Evolutionary conservation across 2,888 invertebrate species (phyloP).

Genomic region (Chrysopilus asiliformis): DNA sequence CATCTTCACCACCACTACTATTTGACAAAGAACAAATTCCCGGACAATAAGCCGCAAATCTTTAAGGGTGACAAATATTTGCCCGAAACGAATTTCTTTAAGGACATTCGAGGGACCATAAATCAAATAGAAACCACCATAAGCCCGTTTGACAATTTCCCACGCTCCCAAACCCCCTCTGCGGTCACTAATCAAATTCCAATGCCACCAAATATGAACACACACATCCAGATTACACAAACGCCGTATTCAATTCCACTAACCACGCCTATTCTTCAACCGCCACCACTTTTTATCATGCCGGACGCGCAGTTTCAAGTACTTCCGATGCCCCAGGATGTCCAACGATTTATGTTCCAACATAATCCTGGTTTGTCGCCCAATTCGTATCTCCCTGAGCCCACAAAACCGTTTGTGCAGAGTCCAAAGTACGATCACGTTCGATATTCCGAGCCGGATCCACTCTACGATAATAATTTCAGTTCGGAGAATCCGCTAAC

Average conservation of each 20-base stretch:
- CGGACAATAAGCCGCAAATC: constrained; percentile 7
- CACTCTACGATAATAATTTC: constrained; percentile 27
- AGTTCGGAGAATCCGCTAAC: not conserved
- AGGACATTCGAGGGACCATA: not conserved
- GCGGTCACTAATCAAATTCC: constrained; percentile 13
- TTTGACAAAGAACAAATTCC: constrained; percentile 20
- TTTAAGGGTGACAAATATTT: not conserved
- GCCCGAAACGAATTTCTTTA: too few relatives aligned
- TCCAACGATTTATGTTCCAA: constrained; percentile 3
- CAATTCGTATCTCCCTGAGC: constrained; percentile 13
- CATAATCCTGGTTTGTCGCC: not conserved
- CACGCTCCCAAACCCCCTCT: constrained; percentile 7
- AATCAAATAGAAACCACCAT: not conserved
- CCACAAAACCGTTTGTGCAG: constrained; percentile 23
- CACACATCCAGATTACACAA: constrained; percentile 14
- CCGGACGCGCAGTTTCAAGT: not conserved
- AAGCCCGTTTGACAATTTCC: too few relatives aligned
- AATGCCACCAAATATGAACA: constrained; percentile 7
- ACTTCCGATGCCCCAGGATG: not conserved
- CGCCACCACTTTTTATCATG: constrained; percentile 4
- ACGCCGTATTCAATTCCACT: constrained; percentile 8
- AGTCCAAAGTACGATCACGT: constrained; percentile 27
- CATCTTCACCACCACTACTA: constrained; percentile 37
- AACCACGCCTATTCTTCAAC: constrained; percentile 17
- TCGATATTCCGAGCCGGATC: constrained; percentile 40